Conservation (phyloP, 2,113 vertebrate genomes). For the Hirundichthys speculiger region DNA sequence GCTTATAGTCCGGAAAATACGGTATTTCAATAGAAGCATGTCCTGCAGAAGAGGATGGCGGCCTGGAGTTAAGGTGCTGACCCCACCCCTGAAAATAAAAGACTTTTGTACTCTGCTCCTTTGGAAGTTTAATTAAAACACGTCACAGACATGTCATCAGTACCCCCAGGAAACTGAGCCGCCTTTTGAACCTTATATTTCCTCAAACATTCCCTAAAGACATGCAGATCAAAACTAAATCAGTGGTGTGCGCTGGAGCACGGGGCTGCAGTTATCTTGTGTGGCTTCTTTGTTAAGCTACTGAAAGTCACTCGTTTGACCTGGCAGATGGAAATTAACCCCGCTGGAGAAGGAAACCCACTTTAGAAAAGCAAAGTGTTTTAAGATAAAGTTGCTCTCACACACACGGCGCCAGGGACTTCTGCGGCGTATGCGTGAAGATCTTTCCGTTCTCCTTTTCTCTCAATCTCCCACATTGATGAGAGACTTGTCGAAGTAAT, state of each 20-base stretch:
- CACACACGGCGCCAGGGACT: background rate
- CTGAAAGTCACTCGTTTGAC: constrained; percentile 31
- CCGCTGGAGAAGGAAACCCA: background rate
- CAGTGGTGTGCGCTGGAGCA: constrained; percentile 25
- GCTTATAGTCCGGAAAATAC: too few relatives aligned
- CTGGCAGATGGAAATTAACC: constrained; percentile 35
- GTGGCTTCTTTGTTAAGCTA: constrained; percentile 31
- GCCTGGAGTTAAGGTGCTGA: too few relatives aligned
- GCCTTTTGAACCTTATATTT: too few relatives aligned
- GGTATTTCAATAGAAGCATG: too few relatives aligned
- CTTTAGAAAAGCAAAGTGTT: background rate
- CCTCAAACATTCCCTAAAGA: background rate
- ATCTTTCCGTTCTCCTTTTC: constrained; percentile 27
- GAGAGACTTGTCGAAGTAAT: constrained; percentile 72
- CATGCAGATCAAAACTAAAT: constrained; percentile 19
- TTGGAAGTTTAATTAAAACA: too few relatives aligned
- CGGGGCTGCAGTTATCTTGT: constrained; percentile 38
- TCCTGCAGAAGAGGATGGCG: too few relatives aligned
- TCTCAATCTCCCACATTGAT: constrained; percentile 53
- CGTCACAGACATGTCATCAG: too few relatives aligned
- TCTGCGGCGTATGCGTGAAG: constrained; percentile 1
- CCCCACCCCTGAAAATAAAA: too few relatives aligned
- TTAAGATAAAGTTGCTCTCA: background rate
- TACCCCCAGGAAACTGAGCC: too few relatives aligned
- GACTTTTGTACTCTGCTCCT: too few relatives aligned